Percentiles rank a stretch among this genome's conserved stretches.
These are phyloP conservation scores for Anguilla anguilla DNA, from an alignment of 2,797 vertebrate genomes.

Conservation along the genomic window DNA sequence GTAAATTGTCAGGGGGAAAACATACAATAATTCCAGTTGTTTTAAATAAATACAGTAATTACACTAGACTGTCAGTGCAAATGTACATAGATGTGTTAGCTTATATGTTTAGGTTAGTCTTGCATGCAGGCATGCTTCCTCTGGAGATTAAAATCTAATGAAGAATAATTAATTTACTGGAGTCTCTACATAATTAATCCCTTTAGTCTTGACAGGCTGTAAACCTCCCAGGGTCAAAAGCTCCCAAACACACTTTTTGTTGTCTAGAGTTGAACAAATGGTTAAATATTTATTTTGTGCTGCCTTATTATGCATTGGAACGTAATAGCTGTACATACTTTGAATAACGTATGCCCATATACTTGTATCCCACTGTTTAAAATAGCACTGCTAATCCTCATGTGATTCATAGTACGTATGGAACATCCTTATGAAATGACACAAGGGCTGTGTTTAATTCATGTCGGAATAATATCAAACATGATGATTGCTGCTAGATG, in stretches of 20 bases:
- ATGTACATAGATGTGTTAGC: neutral
- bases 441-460: neutral
- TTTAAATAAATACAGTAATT: neutral
- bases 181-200: conserved; percentile 27
- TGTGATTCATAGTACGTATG: neutral
- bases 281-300: neutral
- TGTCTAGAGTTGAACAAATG: neutral
- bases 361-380: neutral
- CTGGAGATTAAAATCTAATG: conserved; percentile 26
- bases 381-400: neutral
- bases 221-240: neutral
- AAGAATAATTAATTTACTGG: conserved; percentile 28
- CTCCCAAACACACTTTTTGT: neutral
- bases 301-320: neutral
- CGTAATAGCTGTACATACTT: neutral
- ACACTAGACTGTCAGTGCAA: neutral
- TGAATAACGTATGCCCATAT: neutral
- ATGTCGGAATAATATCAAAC: neutral
- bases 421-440: neutral
- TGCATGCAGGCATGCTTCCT: conserved; percentile 8
- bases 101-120: conserved; percentile 20
- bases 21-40: neutral
- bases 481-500: neutral
- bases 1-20: neutral
- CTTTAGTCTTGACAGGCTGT: conserved; percentile 14